Evolutionary conservation across 2,888 invertebrate species (phyloP).

Genomic region (Blastobasis adustella): DNA sequence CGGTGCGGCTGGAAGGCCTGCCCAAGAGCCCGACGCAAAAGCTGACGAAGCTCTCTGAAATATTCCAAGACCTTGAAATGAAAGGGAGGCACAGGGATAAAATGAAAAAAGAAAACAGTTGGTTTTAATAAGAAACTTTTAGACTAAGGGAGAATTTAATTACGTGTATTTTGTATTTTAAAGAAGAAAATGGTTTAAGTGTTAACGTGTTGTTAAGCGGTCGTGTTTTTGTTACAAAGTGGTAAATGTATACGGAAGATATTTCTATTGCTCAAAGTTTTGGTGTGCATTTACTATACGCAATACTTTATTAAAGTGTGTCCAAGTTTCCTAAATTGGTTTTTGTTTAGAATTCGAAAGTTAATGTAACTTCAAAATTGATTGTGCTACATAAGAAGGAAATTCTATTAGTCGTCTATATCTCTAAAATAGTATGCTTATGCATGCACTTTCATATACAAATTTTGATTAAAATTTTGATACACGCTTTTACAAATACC

Average conservation of each 20-base stretch:
- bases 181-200: constrained; percentile 31
- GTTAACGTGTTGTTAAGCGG: constrained; percentile 37
- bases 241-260: constrained; percentile 32
- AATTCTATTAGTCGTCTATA: not conserved
- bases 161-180: constrained; percentile 26
- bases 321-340: constrained; percentile 8
- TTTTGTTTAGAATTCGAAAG: no score
- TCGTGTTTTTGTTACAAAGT: constrained; percentile 37
- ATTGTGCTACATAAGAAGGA: no score
- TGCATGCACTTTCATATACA: not conserved
- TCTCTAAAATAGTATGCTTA: not conserved
- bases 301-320: constrained; percentile 51
- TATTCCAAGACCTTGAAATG: constrained; percentile 60
- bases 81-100: constrained; percentile 52
- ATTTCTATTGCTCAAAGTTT: constrained; percentile 61
- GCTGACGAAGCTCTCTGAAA: constrained; percentile 55
- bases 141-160: constrained; percentile 35
- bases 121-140: constrained; percentile 43
- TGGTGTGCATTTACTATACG: constrained; percentile 31
- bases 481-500: not conserved
- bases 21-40: constrained; percentile 50
- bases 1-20: constrained; percentile 36
- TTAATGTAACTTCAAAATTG: no score
- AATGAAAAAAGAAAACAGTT: constrained; percentile 65
- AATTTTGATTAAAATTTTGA: not conserved